These are phyloP conservation scores for Erpetoichthys calabaricus DNA, from an alignment of 2,797 vertebrate species.

Conservation along the genomic window DNA sequence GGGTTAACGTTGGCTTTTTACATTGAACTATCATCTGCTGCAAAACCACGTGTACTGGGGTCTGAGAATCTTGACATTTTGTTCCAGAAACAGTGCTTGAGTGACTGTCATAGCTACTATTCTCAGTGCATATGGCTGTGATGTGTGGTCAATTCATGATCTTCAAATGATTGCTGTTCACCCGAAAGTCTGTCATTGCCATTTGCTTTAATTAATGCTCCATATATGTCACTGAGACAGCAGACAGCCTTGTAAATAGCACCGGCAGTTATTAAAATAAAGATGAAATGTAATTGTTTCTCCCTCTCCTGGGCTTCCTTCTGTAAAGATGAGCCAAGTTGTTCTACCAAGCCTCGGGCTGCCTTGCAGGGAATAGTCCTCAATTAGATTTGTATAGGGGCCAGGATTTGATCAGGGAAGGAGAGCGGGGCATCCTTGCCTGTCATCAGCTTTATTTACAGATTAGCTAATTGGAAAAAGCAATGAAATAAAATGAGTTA, in stretches of 20 bases:
- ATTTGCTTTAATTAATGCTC: not conserved
- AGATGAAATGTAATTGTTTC: slow-evolving; percentile 8
- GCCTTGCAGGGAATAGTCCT: not conserved
- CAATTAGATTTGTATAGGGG: slow-evolving; percentile 5
- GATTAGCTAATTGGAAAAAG: slow-evolving; percentile 2
- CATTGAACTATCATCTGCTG: no score
- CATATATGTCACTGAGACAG: not conserved
- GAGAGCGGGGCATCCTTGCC: not conserved
- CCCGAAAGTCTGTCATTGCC: not conserved
- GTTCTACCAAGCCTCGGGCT: slow-evolving; percentile 1
- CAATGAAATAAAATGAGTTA: not conserved
- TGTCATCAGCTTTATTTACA: not conserved
- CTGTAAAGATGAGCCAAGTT: slow-evolving; percentile 2
- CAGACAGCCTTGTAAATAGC: slow-evolving; percentile 2
- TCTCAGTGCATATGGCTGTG: no score
- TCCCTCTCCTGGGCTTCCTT: not conserved
- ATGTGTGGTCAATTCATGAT: no score
- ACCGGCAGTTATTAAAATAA: not conserved
- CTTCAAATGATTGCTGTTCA: not conserved
- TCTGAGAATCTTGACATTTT: no score
- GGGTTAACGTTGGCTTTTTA: no score
- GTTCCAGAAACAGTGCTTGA: no score
- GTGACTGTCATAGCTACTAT: no score
- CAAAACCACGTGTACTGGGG: no score
- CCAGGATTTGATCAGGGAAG: not conserved